Evolutionary conservation across 2,113 vertebrate species (phyloP), one percentile per base, ranked within the genome.

Genomic region (Sinosuthora webbiana): DNA sequence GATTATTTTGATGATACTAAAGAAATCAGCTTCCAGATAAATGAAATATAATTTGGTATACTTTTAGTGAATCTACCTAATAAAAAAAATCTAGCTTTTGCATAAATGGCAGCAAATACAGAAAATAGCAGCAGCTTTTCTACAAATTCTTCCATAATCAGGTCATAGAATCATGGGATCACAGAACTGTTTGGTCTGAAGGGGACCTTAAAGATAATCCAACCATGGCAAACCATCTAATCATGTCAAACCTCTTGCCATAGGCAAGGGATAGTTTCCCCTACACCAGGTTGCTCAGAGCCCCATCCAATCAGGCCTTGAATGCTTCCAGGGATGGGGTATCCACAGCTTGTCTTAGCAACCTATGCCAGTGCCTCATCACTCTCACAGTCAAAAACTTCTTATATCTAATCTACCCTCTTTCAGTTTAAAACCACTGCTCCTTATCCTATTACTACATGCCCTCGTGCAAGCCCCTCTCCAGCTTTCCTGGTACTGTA

Each of bases 31-130:
- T 81, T 94, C 89, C n/a, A 74, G 65, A 87, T 47, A 90, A 88
- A 92, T 87, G 59, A 96, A 94, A 93, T 95, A 47, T 90, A 76
- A 95, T 31, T 31, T 79, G 37, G 55, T 44, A 67, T 69, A 91
- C 21, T 76, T 47, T 50, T 25, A 49, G 23, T 28, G 21, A 93
- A 87, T 16, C 31, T 30, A 88, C 11, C 31, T 86, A 81, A 47
- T 39, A 19, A 91, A 79, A 79, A 71, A 47, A 33, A 17, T 15
- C 50, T 30, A 56, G 39, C 42, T 77, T 96, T 57, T 64, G 68
- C 37, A 53, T 12, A 74, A 87, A 78, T 25, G 18, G 31, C 37
- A 64, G 47, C 19, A 81, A 85, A 84, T 45, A 50, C 15, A 59
- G 76, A 77, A 88, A 62, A 42, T 3, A 63, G 2, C 10, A 39